Percentiles rank a stretch among this genome's conserved stretches.
phyloP scores from a whole-genome alignment of 2,888 invertebrate genomes.

The Drosophila multiciliata region DNA sequence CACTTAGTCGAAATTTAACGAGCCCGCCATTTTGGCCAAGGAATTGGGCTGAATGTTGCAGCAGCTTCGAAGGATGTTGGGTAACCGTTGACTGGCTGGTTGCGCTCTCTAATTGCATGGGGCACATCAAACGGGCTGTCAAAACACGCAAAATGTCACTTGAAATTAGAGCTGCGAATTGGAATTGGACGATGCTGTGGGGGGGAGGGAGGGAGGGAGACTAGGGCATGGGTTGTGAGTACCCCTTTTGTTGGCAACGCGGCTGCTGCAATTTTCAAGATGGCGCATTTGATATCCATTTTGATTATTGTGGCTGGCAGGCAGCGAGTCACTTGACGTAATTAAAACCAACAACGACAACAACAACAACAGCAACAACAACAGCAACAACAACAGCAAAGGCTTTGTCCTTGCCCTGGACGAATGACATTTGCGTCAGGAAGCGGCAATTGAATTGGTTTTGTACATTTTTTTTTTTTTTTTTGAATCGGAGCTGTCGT shows the following conservation, averaged over 20 bases:
- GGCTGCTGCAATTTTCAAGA: conserved; percentile 47
- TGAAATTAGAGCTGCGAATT: conserved; percentile 45
- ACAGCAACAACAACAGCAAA: not conserved
- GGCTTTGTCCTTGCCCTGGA: conserved; percentile 27
- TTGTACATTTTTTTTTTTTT: conserved; percentile 9
- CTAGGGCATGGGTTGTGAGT: not conserved
- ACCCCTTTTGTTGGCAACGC: conserved; percentile 20
- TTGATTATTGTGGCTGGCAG: conserved; percentile 68
- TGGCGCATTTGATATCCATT: conserved; percentile 78
- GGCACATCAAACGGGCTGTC: conserved; percentile 68
- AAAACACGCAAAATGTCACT: conserved; percentile 64
- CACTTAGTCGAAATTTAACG: conserved; percentile 13
- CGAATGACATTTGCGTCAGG: conserved; percentile 77
- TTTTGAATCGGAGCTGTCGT: conserved; percentile 27
- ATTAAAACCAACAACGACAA: conserved; percentile 62
- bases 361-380: conserved; percentile 6
- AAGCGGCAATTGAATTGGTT: conserved; percentile 64
- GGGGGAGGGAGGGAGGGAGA: not conserved
- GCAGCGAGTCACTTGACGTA: conserved; percentile 74
- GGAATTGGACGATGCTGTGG: not conserved
- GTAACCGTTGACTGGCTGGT: conserved; percentile 4
- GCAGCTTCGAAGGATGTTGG: not conserved
- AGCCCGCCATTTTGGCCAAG: conserved; percentile 29
- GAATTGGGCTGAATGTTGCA: not conserved
- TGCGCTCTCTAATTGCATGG: conserved; percentile 50